Evolutionary conservation across 2,888 invertebrate genomes (phyloP).

Genomic region (Limnephilus marmoratus): DNA sequence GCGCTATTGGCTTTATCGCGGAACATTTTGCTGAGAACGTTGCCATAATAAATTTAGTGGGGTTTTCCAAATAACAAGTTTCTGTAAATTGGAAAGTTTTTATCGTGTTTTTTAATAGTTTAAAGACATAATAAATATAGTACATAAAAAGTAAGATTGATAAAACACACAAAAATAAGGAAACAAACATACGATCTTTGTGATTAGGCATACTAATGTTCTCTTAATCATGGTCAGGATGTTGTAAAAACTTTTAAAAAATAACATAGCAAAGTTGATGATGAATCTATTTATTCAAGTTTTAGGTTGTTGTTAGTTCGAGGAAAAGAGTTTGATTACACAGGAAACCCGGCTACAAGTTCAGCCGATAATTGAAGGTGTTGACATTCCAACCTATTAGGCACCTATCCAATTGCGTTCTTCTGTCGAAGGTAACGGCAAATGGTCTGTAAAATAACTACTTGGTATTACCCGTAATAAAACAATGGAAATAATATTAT

Average conservation of each 20-base stretch:
- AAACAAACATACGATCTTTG: background rate
- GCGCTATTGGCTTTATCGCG: background rate
- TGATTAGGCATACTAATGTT: background rate
- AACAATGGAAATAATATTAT: constrained; percentile 10
- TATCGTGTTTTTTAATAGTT: background rate
- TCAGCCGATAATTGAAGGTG: background rate
- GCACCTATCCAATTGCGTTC: background rate
- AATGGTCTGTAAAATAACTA: background rate
- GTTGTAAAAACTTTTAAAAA: background rate
- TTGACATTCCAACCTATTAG: background rate
- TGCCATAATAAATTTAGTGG: background rate
- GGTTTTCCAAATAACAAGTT: constrained; percentile 2
- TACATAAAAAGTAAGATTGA: background rate
- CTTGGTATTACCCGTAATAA: constrained; percentile 2
- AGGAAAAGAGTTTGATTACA: background rate
- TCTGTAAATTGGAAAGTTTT: background rate
- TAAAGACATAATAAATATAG: background rate
- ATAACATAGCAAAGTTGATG: background rate
- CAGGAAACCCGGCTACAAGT: background rate
- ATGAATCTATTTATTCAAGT: background rate
- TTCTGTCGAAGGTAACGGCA: background rate
- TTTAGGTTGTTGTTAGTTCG: background rate
- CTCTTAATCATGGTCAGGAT: background rate
- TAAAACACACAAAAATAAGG: background rate
- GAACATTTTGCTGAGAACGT: background rate